phyloP scores from a whole-genome alignment of 1,140 invertebrate genomes.

The Glossosoma conforme region DNA sequence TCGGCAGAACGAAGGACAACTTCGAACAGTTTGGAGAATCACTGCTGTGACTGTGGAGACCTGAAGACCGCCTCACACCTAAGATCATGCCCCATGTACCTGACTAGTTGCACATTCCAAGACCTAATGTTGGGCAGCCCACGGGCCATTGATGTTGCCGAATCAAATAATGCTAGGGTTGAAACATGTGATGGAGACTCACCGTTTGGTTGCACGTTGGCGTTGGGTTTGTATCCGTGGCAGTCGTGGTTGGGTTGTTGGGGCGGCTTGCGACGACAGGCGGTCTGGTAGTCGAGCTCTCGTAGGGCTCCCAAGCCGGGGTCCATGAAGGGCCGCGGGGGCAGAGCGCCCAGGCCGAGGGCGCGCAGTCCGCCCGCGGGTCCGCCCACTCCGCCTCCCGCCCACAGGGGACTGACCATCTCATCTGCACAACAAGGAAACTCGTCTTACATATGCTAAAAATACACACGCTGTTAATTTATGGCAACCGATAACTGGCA shows the following conservation, averaged over 20 bases:
- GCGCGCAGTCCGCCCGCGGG: slow-evolving; percentile 15
- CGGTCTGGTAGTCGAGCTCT: slow-evolving; percentile 4
- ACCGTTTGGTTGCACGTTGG: slow-evolving; percentile 31
- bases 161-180: no score
- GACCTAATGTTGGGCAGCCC: no score
- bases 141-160: no score
- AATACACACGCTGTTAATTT: no score
- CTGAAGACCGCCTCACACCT: no score
- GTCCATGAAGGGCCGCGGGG: neutral
- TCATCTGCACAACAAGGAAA: slow-evolving; percentile 19
- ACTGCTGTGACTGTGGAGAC: no score
- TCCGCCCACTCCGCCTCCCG: slow-evolving; percentile 11
- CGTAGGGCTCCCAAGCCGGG: neutral
- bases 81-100: no score
- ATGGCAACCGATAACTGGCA: no score
- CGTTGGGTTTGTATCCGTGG: slow-evolving; percentile 43
- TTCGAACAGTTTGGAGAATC: no score
- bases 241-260: slow-evolving; percentile 34
- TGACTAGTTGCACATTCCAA: no score
- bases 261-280: slow-evolving; percentile 7
- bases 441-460: neutral
- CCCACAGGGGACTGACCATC: slow-evolving; percentile 25
- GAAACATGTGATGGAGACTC: no score
- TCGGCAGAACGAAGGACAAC: no score
- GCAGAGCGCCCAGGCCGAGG: slow-evolving; percentile 5